These are phyloP conservation scores for Oryctes rhinoceros DNA, from an alignment of 1,140 invertebrate genomes.

Conservation along the genomic window DNA sequence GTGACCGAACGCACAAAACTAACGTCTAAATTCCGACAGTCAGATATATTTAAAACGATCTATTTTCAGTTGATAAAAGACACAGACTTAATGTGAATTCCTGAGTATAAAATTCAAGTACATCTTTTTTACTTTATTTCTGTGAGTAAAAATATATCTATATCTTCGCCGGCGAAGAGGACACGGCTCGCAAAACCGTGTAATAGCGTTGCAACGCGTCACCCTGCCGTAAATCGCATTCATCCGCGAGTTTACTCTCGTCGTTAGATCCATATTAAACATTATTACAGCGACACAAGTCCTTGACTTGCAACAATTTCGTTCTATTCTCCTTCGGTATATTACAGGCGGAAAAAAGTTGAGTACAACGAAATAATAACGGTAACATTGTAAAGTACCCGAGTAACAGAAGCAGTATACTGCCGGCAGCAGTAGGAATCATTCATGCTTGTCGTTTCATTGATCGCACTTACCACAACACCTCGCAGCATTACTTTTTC, in stretches of 20 bases:
- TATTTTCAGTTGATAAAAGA: constrained; percentile 34
- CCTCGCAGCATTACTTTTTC: neutral
- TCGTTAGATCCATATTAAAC: constrained; percentile 30
- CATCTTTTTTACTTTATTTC: constrained; percentile 35
- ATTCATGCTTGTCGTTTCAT: constrained; percentile 38
- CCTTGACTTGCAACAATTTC: constrained; percentile 39
- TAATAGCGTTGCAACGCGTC: constrained; percentile 11
- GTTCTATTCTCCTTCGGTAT: neutral
- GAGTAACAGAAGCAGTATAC: neutral
- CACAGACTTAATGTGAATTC: constrained; percentile 27
- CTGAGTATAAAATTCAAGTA: constrained; percentile 28
- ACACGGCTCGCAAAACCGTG: constrained; percentile 26
- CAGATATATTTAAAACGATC: constrained; percentile 23
- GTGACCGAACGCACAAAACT: neutral
- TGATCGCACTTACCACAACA: neutral
- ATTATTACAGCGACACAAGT: constrained; percentile 5
- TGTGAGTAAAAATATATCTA: constrained; percentile 36
- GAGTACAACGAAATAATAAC: constrained; percentile 23
- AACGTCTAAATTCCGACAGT: constrained; percentile 11
- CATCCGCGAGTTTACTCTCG: constrained; percentile 6
- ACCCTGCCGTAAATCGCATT: constrained; percentile 8
- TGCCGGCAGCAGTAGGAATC: neutral
- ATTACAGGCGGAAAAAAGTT: neutral
- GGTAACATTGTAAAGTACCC: neutral
- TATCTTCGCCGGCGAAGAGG: neutral